phyloP scores from a whole-genome alignment of 2,113 vertebrate species.

The Emydocephalus ijimae region DNA sequence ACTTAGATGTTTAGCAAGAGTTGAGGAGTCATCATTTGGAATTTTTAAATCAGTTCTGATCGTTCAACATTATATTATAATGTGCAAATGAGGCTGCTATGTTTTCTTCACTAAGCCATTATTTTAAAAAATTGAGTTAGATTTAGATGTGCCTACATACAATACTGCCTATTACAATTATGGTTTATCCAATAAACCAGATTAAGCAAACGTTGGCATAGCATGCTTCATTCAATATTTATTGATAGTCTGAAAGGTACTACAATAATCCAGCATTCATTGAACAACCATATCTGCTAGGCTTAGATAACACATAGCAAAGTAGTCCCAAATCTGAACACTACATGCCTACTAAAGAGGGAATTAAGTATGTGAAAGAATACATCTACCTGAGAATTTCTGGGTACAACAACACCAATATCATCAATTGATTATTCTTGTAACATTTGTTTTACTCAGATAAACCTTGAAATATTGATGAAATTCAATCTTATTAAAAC shows the following conservation, averaged over 20 bases:
- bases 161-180: neutral
- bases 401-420: neutral
- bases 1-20: neutral
- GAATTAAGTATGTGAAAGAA: neutral
- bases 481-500: neutral
- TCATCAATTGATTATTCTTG: neutral
- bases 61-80: neutral
- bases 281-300: neutral
- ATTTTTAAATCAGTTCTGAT: neutral
- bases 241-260: neutral
- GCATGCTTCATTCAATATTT: neutral
- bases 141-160: neutral
- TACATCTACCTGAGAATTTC: neutral
- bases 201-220: neutral
- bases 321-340: neutral
- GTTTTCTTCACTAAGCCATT: neutral
- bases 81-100: neutral
- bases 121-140: neutral
- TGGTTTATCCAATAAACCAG: neutral
- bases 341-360: neutral
- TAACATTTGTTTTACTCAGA: neutral
- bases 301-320: neutral
- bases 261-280: neutral
- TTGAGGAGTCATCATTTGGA: neutral
- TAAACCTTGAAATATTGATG: neutral